These are phyloP conservation scores for Halcyon badia DNA, from an alignment of 2,797 vertebrate genomes.

Conservation along the genomic window DNA sequence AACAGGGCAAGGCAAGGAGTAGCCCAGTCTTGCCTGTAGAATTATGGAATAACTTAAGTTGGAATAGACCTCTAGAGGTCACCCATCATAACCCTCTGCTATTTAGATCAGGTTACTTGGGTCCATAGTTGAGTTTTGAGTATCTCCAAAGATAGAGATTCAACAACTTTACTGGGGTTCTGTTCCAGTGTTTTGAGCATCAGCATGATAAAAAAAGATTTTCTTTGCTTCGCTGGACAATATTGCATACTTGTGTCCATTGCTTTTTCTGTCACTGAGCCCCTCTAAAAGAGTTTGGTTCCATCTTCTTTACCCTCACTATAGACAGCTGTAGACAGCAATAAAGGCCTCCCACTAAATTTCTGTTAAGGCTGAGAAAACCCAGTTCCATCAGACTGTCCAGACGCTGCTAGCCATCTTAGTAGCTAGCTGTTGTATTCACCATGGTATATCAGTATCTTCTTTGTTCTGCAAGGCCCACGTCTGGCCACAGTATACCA, in stretches of 20 bases:
- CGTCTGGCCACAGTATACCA: background rate
- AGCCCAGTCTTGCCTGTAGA: background rate
- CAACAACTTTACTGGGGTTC: background rate
- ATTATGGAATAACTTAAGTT: background rate
- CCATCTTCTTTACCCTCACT: background rate
- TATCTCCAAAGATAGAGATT: background rate
- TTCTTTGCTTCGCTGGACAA: background rate
- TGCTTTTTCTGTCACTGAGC: background rate
- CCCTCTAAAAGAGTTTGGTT: background rate
- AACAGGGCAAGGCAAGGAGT: background rate
- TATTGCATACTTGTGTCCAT: background rate
- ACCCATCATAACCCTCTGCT: background rate
- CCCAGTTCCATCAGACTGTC: background rate
- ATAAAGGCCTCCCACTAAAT: background rate
- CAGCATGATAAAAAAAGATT: background rate
- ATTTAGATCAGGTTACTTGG: background rate
- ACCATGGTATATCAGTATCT: background rate
- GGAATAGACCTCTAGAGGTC: background rate
- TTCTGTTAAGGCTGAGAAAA: background rate
- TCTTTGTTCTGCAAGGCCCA: background rate
- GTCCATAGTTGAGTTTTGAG: background rate
- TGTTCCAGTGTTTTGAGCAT: background rate
- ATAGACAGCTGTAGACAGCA: background rate
- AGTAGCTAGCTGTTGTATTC: background rate
- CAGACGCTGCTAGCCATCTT: background rate